Percentiles rank a stretch among this genome's conserved stretches.
phyloP scores from a whole-genome alignment of 2,888 invertebrate genomes.

The Dicroscelio sp. region DNA sequence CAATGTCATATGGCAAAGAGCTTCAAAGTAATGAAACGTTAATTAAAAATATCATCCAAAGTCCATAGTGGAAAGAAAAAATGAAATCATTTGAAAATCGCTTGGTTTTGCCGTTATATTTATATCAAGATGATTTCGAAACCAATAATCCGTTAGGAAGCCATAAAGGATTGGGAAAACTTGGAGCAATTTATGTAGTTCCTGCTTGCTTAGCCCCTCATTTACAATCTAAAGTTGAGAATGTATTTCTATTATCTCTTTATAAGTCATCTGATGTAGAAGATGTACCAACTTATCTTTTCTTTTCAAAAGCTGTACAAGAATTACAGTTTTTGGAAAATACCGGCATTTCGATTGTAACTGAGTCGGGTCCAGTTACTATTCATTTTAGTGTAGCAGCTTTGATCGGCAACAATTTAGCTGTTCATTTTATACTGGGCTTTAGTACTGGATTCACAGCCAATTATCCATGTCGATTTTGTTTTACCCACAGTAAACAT shows the following conservation, averaged over 20 bases:
- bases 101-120: neutral
- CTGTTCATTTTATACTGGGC: too few species aligned
- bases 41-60: neutral
- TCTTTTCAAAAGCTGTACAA: too few species aligned
- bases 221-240: neutral
- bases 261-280: neutral
- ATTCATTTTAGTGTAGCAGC: too few species aligned
- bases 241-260: neutral
- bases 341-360: too few species aligned
- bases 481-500: too few species aligned
- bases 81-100: neutral
- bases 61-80: neutral
- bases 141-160: constrained; percentile 11
- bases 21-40: neutral
- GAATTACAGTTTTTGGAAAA: too few species aligned
- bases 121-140: neutral
- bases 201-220: neutral
- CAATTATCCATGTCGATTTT: too few species aligned
- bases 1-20: neutral
- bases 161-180: constrained; percentile 10
- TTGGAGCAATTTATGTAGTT: neutral
- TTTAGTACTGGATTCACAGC: too few species aligned
- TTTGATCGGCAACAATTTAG: too few species aligned
- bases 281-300: neutral
- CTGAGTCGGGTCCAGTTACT: too few species aligned